These are phyloP conservation scores for Drosophila anomalipes DNA, from an alignment of 2,888 invertebrate species.

Conservation along the genomic window DNA sequence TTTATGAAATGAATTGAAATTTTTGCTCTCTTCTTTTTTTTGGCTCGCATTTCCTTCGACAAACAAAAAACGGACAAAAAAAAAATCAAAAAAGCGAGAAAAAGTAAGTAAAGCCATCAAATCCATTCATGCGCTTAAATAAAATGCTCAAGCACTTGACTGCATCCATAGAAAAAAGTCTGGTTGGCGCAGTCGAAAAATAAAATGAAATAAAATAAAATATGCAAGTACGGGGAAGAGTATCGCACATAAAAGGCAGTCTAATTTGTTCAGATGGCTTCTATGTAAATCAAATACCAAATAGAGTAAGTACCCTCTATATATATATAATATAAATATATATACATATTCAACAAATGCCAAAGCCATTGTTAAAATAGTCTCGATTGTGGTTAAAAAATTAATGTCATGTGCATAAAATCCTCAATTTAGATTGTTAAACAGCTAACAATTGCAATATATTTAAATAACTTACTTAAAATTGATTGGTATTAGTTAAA, in stretches of 20 bases:
- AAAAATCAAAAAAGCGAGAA: constrained; percentile 9
- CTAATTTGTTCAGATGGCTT: constrained; percentile 74
- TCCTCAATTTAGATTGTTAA: constrained; percentile 7
- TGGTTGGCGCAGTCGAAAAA: constrained; percentile 39
- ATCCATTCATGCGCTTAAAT: constrained; percentile 84
- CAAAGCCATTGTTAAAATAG: constrained; percentile 29
- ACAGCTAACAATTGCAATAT: neutral
- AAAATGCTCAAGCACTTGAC: constrained; percentile 83
- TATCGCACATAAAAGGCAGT: constrained; percentile 53
- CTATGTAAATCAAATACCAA: constrained; percentile 32
- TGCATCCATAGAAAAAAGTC: constrained; percentile 81
- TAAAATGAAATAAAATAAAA: constrained; percentile 51
- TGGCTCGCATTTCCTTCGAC: constrained; percentile 48
- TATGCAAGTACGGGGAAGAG: constrained; percentile 31
- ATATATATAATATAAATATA: neutral
- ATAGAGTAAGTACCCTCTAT: constrained; percentile 35
- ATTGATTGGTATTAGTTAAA: neutral
- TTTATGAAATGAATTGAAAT: constrained; percentile 83
- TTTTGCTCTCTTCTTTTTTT: constrained; percentile 59
- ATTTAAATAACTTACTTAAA: neutral
- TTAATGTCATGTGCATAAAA: constrained; percentile 11
- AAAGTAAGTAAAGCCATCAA: constrained; percentile 74
- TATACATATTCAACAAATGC: constrained; percentile 20
- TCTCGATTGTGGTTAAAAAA: constrained; percentile 15
- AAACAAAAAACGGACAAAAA: constrained; percentile 36